phyloP scores from a whole-genome alignment of 2,888 invertebrate species.

The Drosophila infuscata region DNA sequence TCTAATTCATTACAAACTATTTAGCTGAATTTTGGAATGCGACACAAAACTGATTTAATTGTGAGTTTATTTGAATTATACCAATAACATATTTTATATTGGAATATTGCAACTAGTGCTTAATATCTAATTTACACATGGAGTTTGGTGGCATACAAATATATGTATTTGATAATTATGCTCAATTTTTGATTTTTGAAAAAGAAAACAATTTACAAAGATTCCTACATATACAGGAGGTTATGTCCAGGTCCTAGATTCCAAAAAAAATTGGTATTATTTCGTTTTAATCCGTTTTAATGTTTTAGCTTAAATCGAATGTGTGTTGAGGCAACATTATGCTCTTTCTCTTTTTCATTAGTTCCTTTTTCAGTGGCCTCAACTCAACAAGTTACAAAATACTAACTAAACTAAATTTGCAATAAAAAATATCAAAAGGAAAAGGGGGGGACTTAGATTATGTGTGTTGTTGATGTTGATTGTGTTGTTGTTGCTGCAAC shows the following conservation, averaged over 20 bases:
- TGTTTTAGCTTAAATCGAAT: constrained; percentile 40
- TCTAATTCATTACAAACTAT: not conserved
- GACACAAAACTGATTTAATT: not conserved
- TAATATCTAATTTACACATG: constrained; percentile 63
- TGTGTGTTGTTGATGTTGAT: constrained; percentile 1
- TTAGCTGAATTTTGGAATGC: not conserved
- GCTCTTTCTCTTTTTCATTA: constrained; percentile 29
- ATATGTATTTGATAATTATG: constrained; percentile 48
- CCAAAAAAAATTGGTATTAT: constrained; percentile 16
- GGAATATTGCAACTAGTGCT: constrained; percentile 62
- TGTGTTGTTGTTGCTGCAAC: constrained; percentile 12
- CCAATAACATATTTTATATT: constrained; percentile 24
- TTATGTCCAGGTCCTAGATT: constrained; percentile 54
- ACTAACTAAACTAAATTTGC: constrained; percentile 56
- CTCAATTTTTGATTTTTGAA: constrained; percentile 66
- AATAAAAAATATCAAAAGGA: constrained; percentile 30
- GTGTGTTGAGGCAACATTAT: constrained; percentile 51
- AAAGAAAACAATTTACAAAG: constrained; percentile 48
- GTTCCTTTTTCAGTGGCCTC: constrained; percentile 52
- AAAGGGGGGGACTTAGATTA: not conserved
- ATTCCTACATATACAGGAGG: constrained; percentile 61
- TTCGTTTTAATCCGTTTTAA: constrained; percentile 1
- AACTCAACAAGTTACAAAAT: constrained; percentile 69
- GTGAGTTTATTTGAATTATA: not conserved
- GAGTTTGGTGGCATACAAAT: constrained; percentile 66